Evolutionary conservation across 1,140 invertebrate genomes (phyloP).

Genomic region (Patella vulgata): DNA sequence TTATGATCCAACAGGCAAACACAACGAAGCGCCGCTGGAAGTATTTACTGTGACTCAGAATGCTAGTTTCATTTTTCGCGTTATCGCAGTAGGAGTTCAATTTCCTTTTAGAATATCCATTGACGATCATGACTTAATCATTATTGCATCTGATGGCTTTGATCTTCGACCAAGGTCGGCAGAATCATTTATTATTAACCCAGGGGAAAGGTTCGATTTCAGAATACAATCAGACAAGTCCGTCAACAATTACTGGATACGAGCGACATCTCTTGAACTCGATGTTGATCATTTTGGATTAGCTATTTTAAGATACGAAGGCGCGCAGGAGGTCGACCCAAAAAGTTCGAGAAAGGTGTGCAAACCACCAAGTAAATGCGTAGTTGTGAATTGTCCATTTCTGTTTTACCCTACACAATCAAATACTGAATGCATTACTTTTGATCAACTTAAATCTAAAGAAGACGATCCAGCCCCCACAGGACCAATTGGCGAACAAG

Average conservation of each 20-base stretch:
- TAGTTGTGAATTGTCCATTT: slow-evolving; percentile 54
- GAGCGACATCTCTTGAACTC: slow-evolving; percentile 68
- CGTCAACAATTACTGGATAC: slow-evolving; percentile 84
- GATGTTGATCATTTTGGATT: slow-evolving; percentile 25
- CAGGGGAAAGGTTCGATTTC: slow-evolving; percentile 88
- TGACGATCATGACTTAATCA: slow-evolving; percentile 82
- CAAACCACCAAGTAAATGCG: slow-evolving; percentile 24
- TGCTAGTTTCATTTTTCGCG: slow-evolving; percentile 38
- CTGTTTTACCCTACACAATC: slow-evolving; percentile 38
- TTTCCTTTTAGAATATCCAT: slow-evolving; percentile 73
- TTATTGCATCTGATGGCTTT: slow-evolving; percentile 82
- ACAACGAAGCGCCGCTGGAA: slow-evolving; percentile 36
- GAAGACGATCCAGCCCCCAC: neutral
- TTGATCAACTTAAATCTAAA: slow-evolving; percentile 40
- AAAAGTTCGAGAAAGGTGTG: slow-evolving; percentile 64
- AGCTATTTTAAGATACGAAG: slow-evolving; percentile 83
- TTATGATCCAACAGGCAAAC: slow-evolving; percentile 22
- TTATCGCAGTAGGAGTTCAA: slow-evolving; percentile 45
- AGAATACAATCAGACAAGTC: slow-evolving; percentile 79
- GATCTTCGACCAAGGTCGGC: slow-evolving; percentile 78
- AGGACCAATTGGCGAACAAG: slow-evolving; percentile 22
- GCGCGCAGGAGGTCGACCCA: slow-evolving; percentile 69
- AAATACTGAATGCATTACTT: slow-evolving; percentile 32
- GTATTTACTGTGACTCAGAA: slow-evolving; percentile 10
- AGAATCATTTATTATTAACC: slow-evolving; percentile 52